phyloP scores from a whole-genome alignment of 2,888 invertebrate genomes.

The Euclidia mi region DNA sequence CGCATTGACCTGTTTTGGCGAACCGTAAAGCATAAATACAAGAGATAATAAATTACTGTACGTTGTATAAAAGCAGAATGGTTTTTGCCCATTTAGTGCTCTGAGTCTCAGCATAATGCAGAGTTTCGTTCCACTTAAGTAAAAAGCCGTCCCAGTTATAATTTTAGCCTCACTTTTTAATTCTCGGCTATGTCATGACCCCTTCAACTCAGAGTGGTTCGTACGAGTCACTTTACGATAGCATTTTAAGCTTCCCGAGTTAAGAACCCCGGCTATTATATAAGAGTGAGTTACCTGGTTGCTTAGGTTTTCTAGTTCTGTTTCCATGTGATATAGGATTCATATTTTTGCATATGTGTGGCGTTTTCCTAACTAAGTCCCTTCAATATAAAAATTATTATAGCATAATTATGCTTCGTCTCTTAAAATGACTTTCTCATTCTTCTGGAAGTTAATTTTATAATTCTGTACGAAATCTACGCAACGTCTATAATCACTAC shows the following conservation, averaged over 20 bases:
- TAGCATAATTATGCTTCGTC: too few relatives aligned
- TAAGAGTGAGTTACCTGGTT: constrained; percentile 11
- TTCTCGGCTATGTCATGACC: constrained; percentile 50
- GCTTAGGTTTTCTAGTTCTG: not conserved
- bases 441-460: too few relatives aligned
- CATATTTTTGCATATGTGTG: too few relatives aligned
- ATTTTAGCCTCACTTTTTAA: constrained; percentile 57
- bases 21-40: constrained; percentile 9
- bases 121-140: constrained; percentile 54
- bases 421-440: too few relatives aligned
- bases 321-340: not conserved
- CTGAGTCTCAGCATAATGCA: constrained; percentile 49
- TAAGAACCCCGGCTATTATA: constrained; percentile 39
- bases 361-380: too few relatives aligned
- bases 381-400: too few relatives aligned
- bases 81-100: constrained; percentile 43
- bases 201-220: constrained; percentile 38
- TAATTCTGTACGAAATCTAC: too few relatives aligned
- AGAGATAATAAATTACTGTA: constrained; percentile 49
- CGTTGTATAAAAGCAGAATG: constrained; percentile 56
- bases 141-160: constrained; percentile 56
- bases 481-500: too few relatives aligned
- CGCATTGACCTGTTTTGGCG: constrained; percentile 12
- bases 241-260: constrained; percentile 42
- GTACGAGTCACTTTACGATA: constrained; percentile 51